phyloP scores from a whole-genome alignment of 2,113 vertebrate genomes.

The Rhabdomys dilectus region DNA sequence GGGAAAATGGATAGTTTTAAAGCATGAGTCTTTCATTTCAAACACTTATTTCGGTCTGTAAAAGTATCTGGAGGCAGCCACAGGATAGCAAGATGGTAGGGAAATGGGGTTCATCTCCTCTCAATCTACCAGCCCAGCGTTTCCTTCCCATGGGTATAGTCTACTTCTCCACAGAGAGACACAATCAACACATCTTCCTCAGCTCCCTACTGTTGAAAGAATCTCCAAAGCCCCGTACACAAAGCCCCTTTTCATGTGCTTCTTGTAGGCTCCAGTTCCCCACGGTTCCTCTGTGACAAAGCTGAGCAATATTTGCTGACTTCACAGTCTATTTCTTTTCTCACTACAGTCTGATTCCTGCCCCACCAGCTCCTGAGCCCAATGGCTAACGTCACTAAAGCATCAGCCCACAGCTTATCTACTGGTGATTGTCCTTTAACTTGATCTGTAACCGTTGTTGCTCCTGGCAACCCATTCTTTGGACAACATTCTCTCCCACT shows the following conservation, averaged over 20 bases:
- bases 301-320: no score
- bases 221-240: no score
- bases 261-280: no score
- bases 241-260: background rate
- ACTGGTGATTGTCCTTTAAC: background rate
- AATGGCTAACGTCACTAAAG: background rate
- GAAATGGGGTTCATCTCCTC: background rate
- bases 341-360: background rate
- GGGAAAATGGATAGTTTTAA: background rate
- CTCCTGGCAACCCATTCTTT: background rate
- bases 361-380: background rate
- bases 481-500: background rate
- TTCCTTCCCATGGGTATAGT: no score
- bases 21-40: background rate
- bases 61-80: background rate
- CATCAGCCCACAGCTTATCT: background rate
- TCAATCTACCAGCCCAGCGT: fast-evolving
- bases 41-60: background rate
- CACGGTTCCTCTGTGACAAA: no score
- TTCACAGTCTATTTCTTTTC: background rate
- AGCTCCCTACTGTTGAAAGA: background rate
- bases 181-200: background rate
- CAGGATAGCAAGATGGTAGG: background rate
- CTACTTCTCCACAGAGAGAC: background rate
- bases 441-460: background rate